phyloP scores from a whole-genome alignment of 2,888 invertebrate genomes.

The Patella pellucida region DNA sequence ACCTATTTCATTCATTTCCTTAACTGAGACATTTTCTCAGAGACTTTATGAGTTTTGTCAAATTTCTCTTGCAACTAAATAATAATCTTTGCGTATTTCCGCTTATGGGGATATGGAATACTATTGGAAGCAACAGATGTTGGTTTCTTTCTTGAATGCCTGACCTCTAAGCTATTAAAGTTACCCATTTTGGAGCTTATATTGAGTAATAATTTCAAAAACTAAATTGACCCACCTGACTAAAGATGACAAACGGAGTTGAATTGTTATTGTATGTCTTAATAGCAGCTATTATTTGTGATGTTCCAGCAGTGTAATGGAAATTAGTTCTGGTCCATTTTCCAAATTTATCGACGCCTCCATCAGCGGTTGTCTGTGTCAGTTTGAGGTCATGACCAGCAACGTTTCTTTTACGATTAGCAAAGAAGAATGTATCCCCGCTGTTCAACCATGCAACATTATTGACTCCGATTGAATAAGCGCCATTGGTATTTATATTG shows the following conservation, averaged over 20 bases:
- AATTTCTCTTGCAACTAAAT: no score
- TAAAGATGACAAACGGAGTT: background rate
- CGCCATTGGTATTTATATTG: background rate
- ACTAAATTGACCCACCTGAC: background rate
- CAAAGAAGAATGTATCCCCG: slow-evolving; percentile 38
- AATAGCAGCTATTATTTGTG: slow-evolving; percentile 10
- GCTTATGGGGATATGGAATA: no score
- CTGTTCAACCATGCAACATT: slow-evolving; percentile 32
- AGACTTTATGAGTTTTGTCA: no score
- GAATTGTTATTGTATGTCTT: background rate
- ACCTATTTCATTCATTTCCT: no score
- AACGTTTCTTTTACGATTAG: slow-evolving; percentile 29
- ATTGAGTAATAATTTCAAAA: background rate
- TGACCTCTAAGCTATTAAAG: no score
- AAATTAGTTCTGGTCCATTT: slow-evolving; percentile 25
- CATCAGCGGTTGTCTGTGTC: slow-evolving; percentile 1
- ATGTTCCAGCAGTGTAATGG: slow-evolving; percentile 21
- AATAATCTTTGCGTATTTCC: no score
- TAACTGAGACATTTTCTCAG: no score
- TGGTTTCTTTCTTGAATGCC: no score
- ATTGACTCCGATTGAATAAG: slow-evolving; percentile 9
- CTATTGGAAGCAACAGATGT: no score
- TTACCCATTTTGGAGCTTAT: no score
- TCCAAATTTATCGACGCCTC: background rate
- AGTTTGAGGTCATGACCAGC: slow-evolving; percentile 25